Conservation (phyloP, 37 sponge, comb jelly and placozoan genomes). For the Haliclona indistincta region DNA sequence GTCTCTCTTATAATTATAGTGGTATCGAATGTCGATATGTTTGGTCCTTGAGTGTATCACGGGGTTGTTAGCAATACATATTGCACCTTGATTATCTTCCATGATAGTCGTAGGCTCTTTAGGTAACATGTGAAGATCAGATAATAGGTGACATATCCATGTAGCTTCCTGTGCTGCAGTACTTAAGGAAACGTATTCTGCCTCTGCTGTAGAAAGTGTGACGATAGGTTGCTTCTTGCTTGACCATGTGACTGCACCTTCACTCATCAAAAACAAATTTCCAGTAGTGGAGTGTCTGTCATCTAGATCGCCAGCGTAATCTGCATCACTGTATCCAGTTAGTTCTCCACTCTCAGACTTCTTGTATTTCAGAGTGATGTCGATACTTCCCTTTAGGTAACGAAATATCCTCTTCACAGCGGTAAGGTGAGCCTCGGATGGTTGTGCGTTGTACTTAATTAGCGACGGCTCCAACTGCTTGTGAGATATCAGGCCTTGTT, state of each 20-base stretch:
- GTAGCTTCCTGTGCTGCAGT: constrained; percentile 20
- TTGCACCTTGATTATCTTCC: constrained; percentile 28
- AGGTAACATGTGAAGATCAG: neutral
- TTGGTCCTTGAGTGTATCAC: constrained; percentile 20
- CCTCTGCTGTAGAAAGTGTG: constrained; percentile 6
- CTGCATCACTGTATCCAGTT: constrained; percentile 59
- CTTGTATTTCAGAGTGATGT: constrained; percentile 9
- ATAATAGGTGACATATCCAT: constrained; percentile 11
- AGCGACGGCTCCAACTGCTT: constrained; percentile 44
- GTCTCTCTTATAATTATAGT: constrained; percentile 28
- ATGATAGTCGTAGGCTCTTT: neutral
- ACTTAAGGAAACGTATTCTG: constrained; percentile 23
- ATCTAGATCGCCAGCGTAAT: constrained; percentile 50
- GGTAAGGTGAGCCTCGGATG: constrained; percentile 13
- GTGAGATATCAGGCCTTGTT: constrained; percentile 51
- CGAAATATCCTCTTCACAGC: constrained; percentile 12
- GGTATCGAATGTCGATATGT: constrained; percentile 22
- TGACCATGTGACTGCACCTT: constrained; percentile 50
- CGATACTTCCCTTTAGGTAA: constrained; percentile 8
- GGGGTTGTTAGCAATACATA: constrained; percentile 10
- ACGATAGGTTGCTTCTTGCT: constrained; percentile 28
- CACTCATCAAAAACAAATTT: constrained; percentile 40
- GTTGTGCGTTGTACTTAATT: constrained; percentile 6
- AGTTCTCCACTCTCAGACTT: constrained; percentile 13
- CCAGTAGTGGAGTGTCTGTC: constrained; percentile 64